Evolutionary conservation across 2,113 vertebrate species (phyloP).

Genomic region (Pholis gunnellus): DNA sequence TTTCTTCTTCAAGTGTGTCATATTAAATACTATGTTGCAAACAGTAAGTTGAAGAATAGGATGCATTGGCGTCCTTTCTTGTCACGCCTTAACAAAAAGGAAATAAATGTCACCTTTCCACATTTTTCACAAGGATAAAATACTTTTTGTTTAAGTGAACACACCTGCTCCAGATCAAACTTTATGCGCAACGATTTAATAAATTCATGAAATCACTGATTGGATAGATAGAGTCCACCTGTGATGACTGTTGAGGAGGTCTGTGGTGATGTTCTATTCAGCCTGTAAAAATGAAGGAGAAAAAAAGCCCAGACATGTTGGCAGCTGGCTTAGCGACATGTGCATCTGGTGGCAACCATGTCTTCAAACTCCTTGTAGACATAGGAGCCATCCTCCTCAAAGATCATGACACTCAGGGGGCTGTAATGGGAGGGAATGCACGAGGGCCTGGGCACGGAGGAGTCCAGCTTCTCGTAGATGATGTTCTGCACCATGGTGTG

Average conservation of each 20-base stretch:
- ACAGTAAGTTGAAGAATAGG: slow-evolving; percentile 45
- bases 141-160: slow-evolving; percentile 61
- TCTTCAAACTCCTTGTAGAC: slow-evolving; percentile 95
- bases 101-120: slow-evolving; percentile 63
- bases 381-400: slow-evolving; percentile 92
- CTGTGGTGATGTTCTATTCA: slow-evolving; percentile 31
- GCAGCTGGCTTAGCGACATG: slow-evolving; percentile 86
- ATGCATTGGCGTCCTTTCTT: slow-evolving; percentile 39
- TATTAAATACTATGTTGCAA: slow-evolving; percentile 42
- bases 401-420: slow-evolving; percentile 91
- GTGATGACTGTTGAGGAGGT: slow-evolving; percentile 11
- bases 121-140: slow-evolving; percentile 69
- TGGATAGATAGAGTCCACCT: slow-evolving; percentile 36
- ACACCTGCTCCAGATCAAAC: slow-evolving; percentile 73
- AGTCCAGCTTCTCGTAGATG: slow-evolving; percentile 91
- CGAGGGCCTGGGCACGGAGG: slow-evolving; percentile 88
- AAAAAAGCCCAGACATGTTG: slow-evolving; percentile 6
- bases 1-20: slow-evolving; percentile 54
- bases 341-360: slow-evolving; percentile 95
- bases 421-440: slow-evolving; percentile 93
- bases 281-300: slow-evolving; percentile 40
- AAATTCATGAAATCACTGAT: slow-evolving; percentile 63
- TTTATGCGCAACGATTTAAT: slow-evolving; percentile 55
- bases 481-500: slow-evolving; percentile 96
- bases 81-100: slow-evolving; percentile 54